These are phyloP conservation scores for Tetramorium parvispinum DNA, from an alignment of 1,140 invertebrate genomes.

Conservation along the genomic window DNA sequence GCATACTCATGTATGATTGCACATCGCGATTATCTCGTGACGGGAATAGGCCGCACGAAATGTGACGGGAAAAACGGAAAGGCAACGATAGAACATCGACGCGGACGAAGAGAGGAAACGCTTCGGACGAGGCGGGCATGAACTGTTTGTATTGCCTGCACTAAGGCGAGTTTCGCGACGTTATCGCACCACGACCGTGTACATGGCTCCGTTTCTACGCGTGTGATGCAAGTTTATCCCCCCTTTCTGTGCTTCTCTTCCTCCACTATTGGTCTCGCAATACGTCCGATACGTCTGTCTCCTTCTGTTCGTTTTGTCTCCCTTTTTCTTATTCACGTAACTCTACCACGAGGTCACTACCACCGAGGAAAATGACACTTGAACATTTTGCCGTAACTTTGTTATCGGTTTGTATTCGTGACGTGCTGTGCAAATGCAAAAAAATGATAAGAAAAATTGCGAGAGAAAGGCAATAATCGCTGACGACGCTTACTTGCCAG, in stretches of 20 bases:
- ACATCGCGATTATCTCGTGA: background rate
- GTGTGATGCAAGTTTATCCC: slow-evolving; percentile 45
- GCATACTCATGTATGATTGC: background rate
- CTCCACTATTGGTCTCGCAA: background rate
- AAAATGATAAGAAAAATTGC: background rate
- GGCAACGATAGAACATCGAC: background rate
- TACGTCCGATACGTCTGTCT: slow-evolving; percentile 11
- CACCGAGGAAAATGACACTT: background rate
- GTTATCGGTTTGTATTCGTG: slow-evolving; percentile 30
- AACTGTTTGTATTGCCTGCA: background rate
- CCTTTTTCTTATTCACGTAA: background rate
- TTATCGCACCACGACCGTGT: slow-evolving; percentile 24
- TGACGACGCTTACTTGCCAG: background rate
- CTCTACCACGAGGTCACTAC: background rate
- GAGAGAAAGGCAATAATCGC: background rate
- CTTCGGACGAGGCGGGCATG: background rate
- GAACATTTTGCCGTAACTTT: background rate
- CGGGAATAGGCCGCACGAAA: background rate
- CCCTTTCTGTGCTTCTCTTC: background rate
- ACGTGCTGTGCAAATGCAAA: background rate
- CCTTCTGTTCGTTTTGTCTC: background rate
- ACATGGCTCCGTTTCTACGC: slow-evolving; percentile 2
- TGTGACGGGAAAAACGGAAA: background rate
- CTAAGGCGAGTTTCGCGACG: slow-evolving; percentile 29
- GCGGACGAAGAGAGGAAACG: background rate